phyloP scores from a whole-genome alignment of 2,113 vertebrate species.

The Pachyramphus minor region DNA sequence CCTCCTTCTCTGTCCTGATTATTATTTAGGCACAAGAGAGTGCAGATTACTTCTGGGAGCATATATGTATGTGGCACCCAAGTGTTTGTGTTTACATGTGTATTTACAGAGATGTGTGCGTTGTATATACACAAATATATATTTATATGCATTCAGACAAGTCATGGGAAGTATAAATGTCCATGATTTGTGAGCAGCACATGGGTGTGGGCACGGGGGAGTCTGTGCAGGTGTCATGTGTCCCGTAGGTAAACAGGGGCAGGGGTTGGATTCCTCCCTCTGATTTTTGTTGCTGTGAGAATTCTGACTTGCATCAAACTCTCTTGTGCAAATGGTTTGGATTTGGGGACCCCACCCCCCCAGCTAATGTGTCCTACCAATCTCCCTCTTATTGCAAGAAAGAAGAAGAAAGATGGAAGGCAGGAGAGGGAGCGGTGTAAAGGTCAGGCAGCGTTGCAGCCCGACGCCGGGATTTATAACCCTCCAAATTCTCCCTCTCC shows the following conservation, averaged over 20 bases:
- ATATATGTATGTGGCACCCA: background rate
- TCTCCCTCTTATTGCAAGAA: background rate
- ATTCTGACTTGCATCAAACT: background rate
- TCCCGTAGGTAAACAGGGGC: background rate
- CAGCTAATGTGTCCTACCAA: background rate
- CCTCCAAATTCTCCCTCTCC: conserved; percentile 25
- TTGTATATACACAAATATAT: background rate
- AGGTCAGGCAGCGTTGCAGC: conserved; percentile 59
- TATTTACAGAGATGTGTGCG: background rate
- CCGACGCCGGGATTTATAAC: conserved; percentile 68
- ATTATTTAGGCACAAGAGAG: accelerated
- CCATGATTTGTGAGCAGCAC: background rate
- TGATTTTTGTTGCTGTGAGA: background rate
- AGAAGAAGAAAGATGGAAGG: conserved; percentile 31
- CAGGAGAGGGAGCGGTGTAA: conserved; percentile 46
- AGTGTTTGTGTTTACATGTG: background rate
- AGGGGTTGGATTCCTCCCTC: accelerated
- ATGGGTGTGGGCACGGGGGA: accelerated
- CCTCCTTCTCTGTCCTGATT: background rate
- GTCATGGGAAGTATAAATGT: background rate
- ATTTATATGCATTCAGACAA: background rate
- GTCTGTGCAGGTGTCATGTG: background rate
- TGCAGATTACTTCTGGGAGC: background rate
- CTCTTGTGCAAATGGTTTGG: background rate
- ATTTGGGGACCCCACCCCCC: background rate